Evolutionary conservation across 1,140 invertebrate genomes (phyloP), one percentile per base, ranked within the genome.

Genomic region (Pachyrhynchus sulphureomaculatus): DNA sequence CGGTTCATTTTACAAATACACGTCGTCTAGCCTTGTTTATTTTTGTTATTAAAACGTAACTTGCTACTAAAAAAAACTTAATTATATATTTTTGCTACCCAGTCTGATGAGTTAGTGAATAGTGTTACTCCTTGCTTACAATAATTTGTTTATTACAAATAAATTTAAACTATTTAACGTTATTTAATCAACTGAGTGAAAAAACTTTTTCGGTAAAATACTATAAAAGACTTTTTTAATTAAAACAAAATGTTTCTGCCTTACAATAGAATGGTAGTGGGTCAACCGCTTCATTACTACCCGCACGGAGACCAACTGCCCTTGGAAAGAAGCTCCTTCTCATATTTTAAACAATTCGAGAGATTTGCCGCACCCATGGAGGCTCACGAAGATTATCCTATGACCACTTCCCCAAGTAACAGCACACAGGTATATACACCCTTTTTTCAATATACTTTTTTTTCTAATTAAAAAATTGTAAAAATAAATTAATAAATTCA

Each of bases 281-380:
- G 73, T 5, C 72, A 67, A 66, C 74, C 74, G 8, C 51, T 76
- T 17, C 68, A 69, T 8, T 74, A 72, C 41, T 72, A 68, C 62
- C 54, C 45, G 21, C 39, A 64, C 47, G 15, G 13, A 8, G 51
- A 26, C 10, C 66, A 34, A 9, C 32, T 33, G 17, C 24, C 39
- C 3, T 4, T 47, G 32, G 18, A 20, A n/a, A 36, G 52, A 32
- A 26, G 39, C 20, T n/a, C 36, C 9, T 61, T 62, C 47, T 41
- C 56, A 8, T 72, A 69, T 54, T 67, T 66, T 26, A 54, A 55
- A 34, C 52, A 49, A 37, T 70, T 69, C 39, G 54, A 59, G 10
- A 8, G n/a, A 4, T 66, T 42, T 15, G 39, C 37, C 21, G 36
- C 48, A 37, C 48, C 54, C 5, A 64, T 62, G 33, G 67, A 65